Evolutionary conservation across 2,113 vertebrate species (phyloP).

Genomic region (Myotis lucifugus): DNA sequence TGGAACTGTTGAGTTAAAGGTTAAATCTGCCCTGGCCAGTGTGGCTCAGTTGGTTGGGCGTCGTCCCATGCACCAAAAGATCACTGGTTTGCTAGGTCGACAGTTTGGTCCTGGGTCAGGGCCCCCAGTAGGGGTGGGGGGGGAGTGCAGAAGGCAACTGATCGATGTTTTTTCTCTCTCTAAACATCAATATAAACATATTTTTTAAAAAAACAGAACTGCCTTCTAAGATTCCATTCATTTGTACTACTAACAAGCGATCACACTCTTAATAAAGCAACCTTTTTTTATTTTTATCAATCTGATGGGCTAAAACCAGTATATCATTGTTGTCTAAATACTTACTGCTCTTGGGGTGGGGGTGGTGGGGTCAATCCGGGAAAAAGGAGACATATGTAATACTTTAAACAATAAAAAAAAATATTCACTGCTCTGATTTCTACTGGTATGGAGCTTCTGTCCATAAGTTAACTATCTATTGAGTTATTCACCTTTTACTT

Average conservation of each 20-base stretch:
- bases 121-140: background rate
- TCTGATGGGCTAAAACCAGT: background rate
- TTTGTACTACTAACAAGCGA: background rate
- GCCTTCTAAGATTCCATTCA: background rate
- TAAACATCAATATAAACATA: background rate
- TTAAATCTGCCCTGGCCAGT: background rate
- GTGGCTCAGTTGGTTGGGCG: background rate
- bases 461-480: background rate
- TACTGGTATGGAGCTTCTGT: background rate
- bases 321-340: background rate
- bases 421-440: background rate
- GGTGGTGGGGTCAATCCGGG: too few species aligned
- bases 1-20: constrained; percentile 27
- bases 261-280: background rate
- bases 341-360: background rate
- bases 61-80: background rate
- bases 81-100: background rate
- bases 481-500: background rate
- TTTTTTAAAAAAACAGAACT: background rate
- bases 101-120: background rate
- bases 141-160: background rate
- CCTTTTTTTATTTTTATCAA: background rate
- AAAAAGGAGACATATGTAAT: too few species aligned
- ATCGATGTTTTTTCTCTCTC: background rate
- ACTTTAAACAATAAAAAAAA: background rate